These are phyloP conservation scores for Arenaria interpres DNA, from an alignment of 2,113 vertebrate genomes.

Conservation along the genomic window DNA sequence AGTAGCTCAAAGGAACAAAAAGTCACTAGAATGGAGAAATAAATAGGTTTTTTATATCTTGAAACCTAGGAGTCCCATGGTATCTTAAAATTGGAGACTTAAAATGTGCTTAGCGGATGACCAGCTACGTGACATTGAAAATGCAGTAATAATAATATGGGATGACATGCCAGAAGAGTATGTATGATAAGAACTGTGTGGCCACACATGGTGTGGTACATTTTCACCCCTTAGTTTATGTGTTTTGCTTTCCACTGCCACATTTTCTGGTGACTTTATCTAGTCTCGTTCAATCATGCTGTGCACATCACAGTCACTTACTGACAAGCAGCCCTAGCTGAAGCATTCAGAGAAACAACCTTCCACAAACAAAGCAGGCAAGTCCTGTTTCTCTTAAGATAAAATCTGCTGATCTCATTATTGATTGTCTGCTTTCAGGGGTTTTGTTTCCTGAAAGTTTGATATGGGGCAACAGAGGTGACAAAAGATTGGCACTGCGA, in stretches of 20 bases:
- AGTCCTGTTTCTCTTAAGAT: slow-evolving; percentile 79
- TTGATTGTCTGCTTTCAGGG: slow-evolving; percentile 77
- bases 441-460: slow-evolving; percentile 86
- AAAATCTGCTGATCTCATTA: slow-evolving; percentile 86
- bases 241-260: slow-evolving; percentile 64
- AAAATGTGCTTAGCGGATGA: neutral
- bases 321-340: slow-evolving; percentile 76
- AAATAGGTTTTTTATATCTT: neutral
- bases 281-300: slow-evolving; percentile 67
- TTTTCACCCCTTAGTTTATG: slow-evolving; percentile 52
- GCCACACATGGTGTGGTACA: slow-evolving; percentile 54
- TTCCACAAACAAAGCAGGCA: slow-evolving; percentile 78
- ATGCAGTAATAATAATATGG: neutral
- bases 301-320: slow-evolving; percentile 69
- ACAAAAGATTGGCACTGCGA: slow-evolving; percentile 74
- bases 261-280: slow-evolving; percentile 75
- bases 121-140: neutral
- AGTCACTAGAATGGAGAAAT: neutral
- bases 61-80: neutral
- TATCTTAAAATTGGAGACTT: neutral
- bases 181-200: neutral
- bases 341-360: slow-evolving; percentile 76
- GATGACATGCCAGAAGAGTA: neutral
- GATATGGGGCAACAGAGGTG: slow-evolving; percentile 78
- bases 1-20: neutral